Base-by-base conservation (phyloP, 2,113 vertebrate species). In the Piaya cayana region DNA sequence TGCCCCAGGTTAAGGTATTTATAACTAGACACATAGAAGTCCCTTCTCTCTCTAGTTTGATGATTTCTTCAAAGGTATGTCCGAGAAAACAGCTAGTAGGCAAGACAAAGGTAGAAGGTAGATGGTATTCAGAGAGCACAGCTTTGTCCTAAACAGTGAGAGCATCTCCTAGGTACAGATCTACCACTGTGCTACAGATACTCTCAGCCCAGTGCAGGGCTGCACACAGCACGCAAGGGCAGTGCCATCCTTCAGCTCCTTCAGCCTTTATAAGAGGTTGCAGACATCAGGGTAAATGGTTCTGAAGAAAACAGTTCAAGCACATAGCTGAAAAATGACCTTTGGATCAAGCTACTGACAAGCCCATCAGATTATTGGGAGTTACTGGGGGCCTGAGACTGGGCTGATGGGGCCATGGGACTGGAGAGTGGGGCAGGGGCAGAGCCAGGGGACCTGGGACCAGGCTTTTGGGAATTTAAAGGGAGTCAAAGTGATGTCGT, bases 191-290 rank as follows among this genome's bases (percentile, higher is more conserved):
- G 36, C 75, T 32, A 5, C 0, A 0, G 55, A 21, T 37, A 12
- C 63, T 5, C 34, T 6, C 52, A 36, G 52, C 17, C 49, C 45
- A 39, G 56, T 0, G 2, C 37, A 27, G 76, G 71, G 20, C 11
- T 20, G 50, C 6, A 47, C 26, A 14, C 30, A 39, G 55, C 0
- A 1, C 50, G 16, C 27, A 11, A 12, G 26, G 19, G 19, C 84
- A 81, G 52, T 4, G 34, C 23, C 0, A 1, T 43, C 23, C 76
- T 60, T 47, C 0, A 0, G 37, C 29, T 68, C 1, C 62, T 45
- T 37, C 9, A 17, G 53, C 23, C 32, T 80, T 43, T 19, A 2
- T 3, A 23, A 47, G 62, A 58, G 36, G 21, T 12, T 52, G 30
- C n/a, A 58, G 43, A 39, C 36, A 37, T 18, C 12, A 17, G 39